phyloP scores from a whole-genome alignment of 2,113 vertebrate genomes.

The Psephotus haematonotus region DNA sequence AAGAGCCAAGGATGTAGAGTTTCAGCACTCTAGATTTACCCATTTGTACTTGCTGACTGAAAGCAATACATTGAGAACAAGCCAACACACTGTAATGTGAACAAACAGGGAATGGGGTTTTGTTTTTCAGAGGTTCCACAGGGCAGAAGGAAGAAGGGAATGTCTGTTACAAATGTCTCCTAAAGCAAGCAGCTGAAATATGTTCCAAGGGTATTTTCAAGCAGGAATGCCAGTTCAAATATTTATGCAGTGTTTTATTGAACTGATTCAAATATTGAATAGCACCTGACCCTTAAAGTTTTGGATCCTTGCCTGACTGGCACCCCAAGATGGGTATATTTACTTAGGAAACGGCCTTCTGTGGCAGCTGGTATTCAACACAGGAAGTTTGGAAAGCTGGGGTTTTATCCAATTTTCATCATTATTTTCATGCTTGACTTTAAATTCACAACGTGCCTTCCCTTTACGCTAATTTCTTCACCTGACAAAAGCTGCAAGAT shows the following conservation, averaged over 20 bases:
- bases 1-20: conserved; percentile 16
- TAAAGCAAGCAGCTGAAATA: conserved; percentile 51
- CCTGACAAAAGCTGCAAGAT: neutral
- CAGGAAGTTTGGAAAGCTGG: neutral
- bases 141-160: conserved; percentile 16
- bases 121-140: conserved; percentile 2
- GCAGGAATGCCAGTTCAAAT: conserved; percentile 62
- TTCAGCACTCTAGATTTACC: conserved; percentile 18
- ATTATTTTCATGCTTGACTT: neutral
- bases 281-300: conserved; percentile 34
- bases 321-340: conserved; percentile 16
- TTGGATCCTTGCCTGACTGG: conserved; percentile 46
- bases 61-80: conserved; percentile 21
- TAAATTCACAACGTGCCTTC: neutral
- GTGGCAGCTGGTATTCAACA: conserved; percentile 19
- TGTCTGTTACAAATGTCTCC: conserved; percentile 52
- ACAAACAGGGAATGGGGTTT: neutral
- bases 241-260: conserved; percentile 66
- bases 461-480: neutral
- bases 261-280: conserved; percentile 52
- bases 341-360: conserved; percentile 23
- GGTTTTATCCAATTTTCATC: conserved; percentile 15
- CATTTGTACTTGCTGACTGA: conserved; percentile 22
- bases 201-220: conserved; percentile 57
- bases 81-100: conserved; percentile 4